Evolutionary conservation across 1,140 invertebrate species (phyloP).

Genomic region (Brachionus calyciflorus): DNA sequence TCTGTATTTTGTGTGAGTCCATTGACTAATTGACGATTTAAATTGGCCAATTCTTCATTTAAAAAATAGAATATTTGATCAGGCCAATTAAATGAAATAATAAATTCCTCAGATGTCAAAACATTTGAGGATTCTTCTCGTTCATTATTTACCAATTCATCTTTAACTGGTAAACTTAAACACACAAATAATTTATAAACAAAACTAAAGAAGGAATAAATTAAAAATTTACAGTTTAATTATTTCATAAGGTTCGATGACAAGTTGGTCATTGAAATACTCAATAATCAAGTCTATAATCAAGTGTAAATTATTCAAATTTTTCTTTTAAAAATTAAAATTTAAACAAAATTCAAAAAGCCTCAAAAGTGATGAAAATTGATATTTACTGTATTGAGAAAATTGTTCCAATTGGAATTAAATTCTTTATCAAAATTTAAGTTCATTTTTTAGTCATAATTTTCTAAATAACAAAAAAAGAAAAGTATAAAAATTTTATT

Average conservation of each 20-base stretch:
- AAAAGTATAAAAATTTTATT: too few relatives aligned
- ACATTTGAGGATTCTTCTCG: background rate
- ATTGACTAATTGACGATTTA: background rate
- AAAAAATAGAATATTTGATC: constrained; percentile 9
- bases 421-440: background rate
- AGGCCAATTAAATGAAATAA: background rate
- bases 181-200: too few relatives aligned
- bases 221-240: background rate
- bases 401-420: background rate
- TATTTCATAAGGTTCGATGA: background rate
- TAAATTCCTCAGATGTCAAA: background rate
- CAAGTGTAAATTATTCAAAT: background rate
- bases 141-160: background rate
- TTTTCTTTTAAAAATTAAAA: background rate
- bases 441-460: too few relatives aligned
- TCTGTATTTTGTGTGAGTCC: background rate
- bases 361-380: too few relatives aligned
- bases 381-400: background rate
- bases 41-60: constrained; percentile 10
- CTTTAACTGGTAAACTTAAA: background rate
- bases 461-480: too few relatives aligned
- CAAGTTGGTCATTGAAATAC: background rate
- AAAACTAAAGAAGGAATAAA: background rate
- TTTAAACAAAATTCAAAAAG: background rate
- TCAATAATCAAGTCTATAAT: background rate